Conservation (phyloP, 2,888 invertebrate species). For the Drosophila lacicola region DNA sequence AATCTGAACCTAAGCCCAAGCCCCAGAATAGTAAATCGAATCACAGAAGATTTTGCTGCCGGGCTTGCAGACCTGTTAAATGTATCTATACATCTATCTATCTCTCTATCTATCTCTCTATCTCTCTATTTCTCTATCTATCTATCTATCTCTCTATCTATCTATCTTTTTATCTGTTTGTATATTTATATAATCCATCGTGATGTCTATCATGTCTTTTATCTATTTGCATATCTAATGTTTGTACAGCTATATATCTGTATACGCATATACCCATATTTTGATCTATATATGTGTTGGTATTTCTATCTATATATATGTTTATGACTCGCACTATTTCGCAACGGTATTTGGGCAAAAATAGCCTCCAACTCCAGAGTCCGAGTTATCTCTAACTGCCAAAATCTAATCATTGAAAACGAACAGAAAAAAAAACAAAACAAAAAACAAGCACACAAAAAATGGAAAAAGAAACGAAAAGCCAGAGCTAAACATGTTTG, state of each 20-base stretch:
- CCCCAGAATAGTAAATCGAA: too few relatives aligned
- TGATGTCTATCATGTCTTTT: background rate
- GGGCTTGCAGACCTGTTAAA: background rate
- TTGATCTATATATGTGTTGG: background rate
- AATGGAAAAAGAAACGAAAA: constrained; percentile 27
- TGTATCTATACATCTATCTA: background rate
- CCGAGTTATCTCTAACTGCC: constrained; percentile 32
- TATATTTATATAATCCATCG: background rate
- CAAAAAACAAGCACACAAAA: constrained; percentile 8
- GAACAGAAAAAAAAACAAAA: constrained; percentile 17
- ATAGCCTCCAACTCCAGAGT: constrained; percentile 13
- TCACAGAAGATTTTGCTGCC: too few relatives aligned
- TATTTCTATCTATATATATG: background rate
- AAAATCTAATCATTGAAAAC: constrained; percentile 53
- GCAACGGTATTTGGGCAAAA: constrained; percentile 18
- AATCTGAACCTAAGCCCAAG: too few relatives aligned
- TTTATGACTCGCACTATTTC: constrained; percentile 6
- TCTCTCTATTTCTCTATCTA: background rate
- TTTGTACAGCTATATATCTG: background rate
- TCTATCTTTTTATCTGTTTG: background rate
- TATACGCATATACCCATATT: background rate
- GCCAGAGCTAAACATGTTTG: constrained; percentile 33
- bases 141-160: background rate
- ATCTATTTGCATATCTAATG: background rate
- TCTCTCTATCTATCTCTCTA: background rate